A percentile compares a stretch with the other conserved stretches of the same genome.
These are phyloP conservation scores for Triops longicaudatus DNA, from an alignment of 1,140 invertebrate genomes.

Conservation along the genomic window DNA sequence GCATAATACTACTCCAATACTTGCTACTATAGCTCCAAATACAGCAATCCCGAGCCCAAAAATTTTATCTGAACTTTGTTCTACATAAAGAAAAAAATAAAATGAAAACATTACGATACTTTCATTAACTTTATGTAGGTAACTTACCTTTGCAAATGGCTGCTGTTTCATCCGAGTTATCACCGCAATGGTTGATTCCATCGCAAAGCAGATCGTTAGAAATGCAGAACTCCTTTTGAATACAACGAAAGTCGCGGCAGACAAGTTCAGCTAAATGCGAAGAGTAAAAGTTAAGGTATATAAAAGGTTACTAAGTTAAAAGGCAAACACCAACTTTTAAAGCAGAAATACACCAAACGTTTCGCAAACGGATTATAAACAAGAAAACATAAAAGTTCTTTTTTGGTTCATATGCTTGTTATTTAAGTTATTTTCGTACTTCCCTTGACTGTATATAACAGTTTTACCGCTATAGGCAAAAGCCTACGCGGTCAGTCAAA, in stretches of 20 bases:
- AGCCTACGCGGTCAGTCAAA: no score
- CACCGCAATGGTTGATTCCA: conserved; percentile 82
- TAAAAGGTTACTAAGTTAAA: not conserved
- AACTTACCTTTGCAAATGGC: conserved; percentile 64
- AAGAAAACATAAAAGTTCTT: no score
- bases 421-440: no score
- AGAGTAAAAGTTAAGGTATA: conserved; percentile 4
- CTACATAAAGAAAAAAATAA: conserved; percentile 43
- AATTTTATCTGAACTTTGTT: conserved; percentile 58
- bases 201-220: conserved; percentile 79
- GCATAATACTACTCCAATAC: conserved; percentile 54
- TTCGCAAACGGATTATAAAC: no score
- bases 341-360: no score
- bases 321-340: no score
- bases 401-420: no score
- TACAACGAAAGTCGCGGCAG: conserved; percentile 79
- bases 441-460: no score
- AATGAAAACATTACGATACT: conserved; percentile 9
- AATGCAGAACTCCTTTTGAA: conserved; percentile 77
- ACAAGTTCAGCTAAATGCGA: conserved; percentile 57
- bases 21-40: conserved; percentile 61
- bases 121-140: no score
- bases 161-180: conserved; percentile 77
- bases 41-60: conserved; percentile 63
- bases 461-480: no score